phyloP scores from a whole-genome alignment of 2,888 invertebrate genomes.

The Agrotis clavis region DNA sequence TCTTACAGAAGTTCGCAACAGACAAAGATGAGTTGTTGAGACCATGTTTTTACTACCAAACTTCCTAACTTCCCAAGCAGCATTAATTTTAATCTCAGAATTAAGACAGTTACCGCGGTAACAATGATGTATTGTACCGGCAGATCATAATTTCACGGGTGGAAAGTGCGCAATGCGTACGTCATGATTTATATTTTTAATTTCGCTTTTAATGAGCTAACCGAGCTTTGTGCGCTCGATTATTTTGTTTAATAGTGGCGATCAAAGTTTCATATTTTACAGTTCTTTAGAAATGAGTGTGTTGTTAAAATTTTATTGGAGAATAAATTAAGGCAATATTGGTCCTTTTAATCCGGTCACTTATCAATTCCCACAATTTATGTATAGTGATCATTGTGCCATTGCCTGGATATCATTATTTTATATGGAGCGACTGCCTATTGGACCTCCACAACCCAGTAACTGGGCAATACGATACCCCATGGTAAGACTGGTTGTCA shows the following conservation, averaged over 20 bases:
- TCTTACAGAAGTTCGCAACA: slow-evolving; percentile 24
- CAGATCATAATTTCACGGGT: slow-evolving; percentile 50
- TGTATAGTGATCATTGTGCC: not conserved
- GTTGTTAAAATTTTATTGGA: slow-evolving; percentile 24
- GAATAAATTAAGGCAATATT: slow-evolving; percentile 12
- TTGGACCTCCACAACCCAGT: too few species aligned
- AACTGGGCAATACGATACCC: too few species aligned
- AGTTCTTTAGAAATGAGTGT: not conserved
- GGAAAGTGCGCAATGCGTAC: slow-evolving; percentile 51
- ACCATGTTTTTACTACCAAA: slow-evolving; percentile 45
- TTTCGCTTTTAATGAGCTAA: slow-evolving; percentile 58
- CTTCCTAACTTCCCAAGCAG: slow-evolving; percentile 47
- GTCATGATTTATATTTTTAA: slow-evolving; percentile 64
- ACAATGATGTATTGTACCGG: slow-evolving; percentile 61
- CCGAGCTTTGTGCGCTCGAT: slow-evolving; percentile 44
- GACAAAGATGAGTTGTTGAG: slow-evolving; percentile 36
- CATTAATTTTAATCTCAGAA: slow-evolving; percentile 68
- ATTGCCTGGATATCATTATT: too few species aligned
- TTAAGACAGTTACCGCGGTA: slow-evolving; percentile 57
- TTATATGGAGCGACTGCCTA: too few species aligned
- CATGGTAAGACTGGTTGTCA: too few species aligned
- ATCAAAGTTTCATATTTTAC: slow-evolving; percentile 31
- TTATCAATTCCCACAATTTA: not conserved
- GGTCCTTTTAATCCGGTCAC: not conserved
- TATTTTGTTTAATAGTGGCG: slow-evolving; percentile 42